Evolutionary conservation across 2,113 vertebrate genomes (phyloP), one percentile per base, ranked within the genome.

Genomic region (Epinephelus lanceolatus): DNA sequence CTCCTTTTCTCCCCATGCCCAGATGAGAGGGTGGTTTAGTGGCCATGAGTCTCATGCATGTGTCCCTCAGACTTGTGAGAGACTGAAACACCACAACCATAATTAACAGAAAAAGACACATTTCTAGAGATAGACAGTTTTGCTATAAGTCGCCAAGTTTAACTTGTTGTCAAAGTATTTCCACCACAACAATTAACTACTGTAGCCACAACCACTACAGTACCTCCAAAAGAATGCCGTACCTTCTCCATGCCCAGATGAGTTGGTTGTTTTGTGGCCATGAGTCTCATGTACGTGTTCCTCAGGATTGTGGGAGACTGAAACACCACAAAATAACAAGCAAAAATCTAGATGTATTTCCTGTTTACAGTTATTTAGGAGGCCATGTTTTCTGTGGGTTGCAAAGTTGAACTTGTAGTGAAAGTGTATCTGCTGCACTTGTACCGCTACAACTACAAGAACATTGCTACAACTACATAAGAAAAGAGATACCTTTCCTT

Each of bases 281-380:
- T 63, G 65, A 47, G 67, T 23, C 47, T 71, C 71, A 11, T 78
- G 63, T 49, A 15, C 14, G n/a, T 88, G 33, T 59, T 47, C 79
- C 27, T 61, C 79, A 45, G 15, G 37, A 55, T 27, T 71, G 14
- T 25, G 42, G 45, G 65, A 30, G 37, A 25, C 81, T 85, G 77
- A 63, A 55, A 71, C 27, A 73, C 30, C 47, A 67, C 45, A 72
- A 80, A 47, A 76, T 23, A 76, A 73, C 55, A 66, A 66, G n/a
- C 33, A 66, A 76, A 66, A 57, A 80, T 57, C 25, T 78, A 51
- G 42, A 69, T 60, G 12, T 0, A 11, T 49, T 47, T 78, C 15
- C 10, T 25, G 14, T 74, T 66, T 45, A n/a, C 15, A 47, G 0
- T n/a, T 60, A 7, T 74, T 72, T 37, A 59, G 5, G 37, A n/a